Base-by-base conservation (phyloP, 2,888 invertebrate genomes). In the Gryllus longicercus region DNA sequence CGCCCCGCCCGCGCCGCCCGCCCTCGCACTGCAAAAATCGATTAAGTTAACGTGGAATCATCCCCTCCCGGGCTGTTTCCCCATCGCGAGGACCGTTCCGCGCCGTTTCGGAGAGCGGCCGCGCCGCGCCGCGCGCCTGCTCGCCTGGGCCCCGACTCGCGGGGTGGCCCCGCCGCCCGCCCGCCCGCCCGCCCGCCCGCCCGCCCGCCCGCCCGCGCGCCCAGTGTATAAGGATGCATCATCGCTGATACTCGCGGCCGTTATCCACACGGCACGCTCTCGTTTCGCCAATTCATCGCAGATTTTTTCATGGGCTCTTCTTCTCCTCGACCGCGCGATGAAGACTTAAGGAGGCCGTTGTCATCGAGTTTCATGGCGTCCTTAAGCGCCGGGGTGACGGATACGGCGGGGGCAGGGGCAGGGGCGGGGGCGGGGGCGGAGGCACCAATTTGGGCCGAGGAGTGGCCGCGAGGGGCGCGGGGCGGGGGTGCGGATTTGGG, bases 331-430 rank as follows among this genome's bases (percentile, higher is more conserved):
- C n/a, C 16, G n/a, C n/a, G 16, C n/a, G 63, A 14, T 63, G 63
- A 63, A 63, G 63, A 63, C 63, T 63, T 63, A 63, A 63, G 63
- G 63, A 63, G 16, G 63, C 63, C 63, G 63, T 63, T 63, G 63
- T 63, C 63, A 63, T 63, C 63, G 63, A 63, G 63, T 63, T 63
- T 63, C 63, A 63, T n/a, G 63, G 16, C 63, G 63, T n/a, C n/a
- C 63, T 63, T n/a, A n/a, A 63, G 63, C 63, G 63, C 76, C 78
- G 78, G 78, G 75, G 75, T 78, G 78, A 78, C 76, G 78, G 76
- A 76, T 75, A 75, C 51, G 74, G 78, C 50, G 74, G 80, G 78
- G n/a, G n/a, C n/a, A n/a, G n/a, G n/a, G n/a, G n/a, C n/a, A n/a
- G n/a, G n/a, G n/a, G 63, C 63, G 63, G 25, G 76, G 63, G 18